A percentile compares a stretch with the other conserved stretches of the same genome.
These are phyloP conservation scores for Drosophila sucinea DNA, from an alignment of 1,140 invertebrate genomes.

Conservation along the genomic window DNA sequence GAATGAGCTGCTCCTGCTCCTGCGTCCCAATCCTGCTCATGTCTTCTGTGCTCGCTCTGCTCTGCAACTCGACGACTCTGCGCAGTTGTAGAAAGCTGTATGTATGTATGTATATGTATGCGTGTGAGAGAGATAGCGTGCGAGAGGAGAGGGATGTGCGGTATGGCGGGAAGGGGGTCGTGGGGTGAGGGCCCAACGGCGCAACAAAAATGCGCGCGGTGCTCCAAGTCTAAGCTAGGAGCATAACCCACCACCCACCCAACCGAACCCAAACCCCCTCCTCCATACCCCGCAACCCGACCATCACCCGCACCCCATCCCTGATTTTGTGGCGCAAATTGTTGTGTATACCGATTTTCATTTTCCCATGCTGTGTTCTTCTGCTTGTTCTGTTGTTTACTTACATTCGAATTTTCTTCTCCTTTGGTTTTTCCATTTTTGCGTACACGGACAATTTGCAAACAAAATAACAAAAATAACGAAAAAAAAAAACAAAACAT, in stretches of 20 bases:
- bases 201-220: slow-evolving; percentile 76
- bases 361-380: slow-evolving; percentile 80
- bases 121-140: slow-evolving; percentile 27
- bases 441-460: slow-evolving; percentile 41
- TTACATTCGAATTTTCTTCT: slow-evolving; percentile 79
- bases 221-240: slow-evolving; percentile 42
- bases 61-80: slow-evolving; percentile 28
- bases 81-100: slow-evolving; percentile 60
- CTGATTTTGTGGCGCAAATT: slow-evolving; percentile 75
- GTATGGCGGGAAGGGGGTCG: slow-evolving; percentile 7
- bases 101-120: slow-evolving; percentile 30
- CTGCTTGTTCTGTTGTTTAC: slow-evolving; percentile 81
- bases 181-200: slow-evolving; percentile 44
- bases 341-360: slow-evolving; percentile 82
- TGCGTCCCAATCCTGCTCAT: slow-evolving; percentile 28
- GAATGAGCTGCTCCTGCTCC: slow-evolving; percentile 12
- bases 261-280: slow-evolving; percentile 19
- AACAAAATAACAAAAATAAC: neutral
- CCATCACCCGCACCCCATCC: slow-evolving; percentile 30
- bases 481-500: too few species aligned
- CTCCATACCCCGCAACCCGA: slow-evolving; percentile 4
- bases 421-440: slow-evolving; percentile 53
- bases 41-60: slow-evolving; percentile 16
- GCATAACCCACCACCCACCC: slow-evolving; percentile 36
- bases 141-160: slow-evolving; percentile 7